A percentile compares a stretch with the other conserved stretches of the same genome.
These are phyloP conservation scores for Phaenicophaeus curvirostris DNA, from an alignment of 2,797 vertebrate species.

Conservation along the genomic window DNA sequence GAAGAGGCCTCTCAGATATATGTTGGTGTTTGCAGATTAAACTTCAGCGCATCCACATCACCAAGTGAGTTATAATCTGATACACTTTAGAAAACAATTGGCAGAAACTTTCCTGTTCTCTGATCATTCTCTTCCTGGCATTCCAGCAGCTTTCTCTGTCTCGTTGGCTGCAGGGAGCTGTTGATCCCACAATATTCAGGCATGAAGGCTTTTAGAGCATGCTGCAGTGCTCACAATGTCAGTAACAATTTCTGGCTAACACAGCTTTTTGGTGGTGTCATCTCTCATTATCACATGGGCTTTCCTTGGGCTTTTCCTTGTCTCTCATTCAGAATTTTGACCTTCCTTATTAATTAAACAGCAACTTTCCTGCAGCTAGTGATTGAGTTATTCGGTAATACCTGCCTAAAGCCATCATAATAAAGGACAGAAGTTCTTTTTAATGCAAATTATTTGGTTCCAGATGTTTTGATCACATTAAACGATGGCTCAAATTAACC, in stretches of 20 bases:
- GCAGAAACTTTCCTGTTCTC: background rate
- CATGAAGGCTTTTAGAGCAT: background rate
- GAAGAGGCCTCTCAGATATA: background rate
- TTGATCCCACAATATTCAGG: background rate
- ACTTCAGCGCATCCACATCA: background rate
- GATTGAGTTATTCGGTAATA: slow-evolving; percentile 73
- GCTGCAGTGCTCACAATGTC: slow-evolving; percentile 7
- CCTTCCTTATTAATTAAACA: slow-evolving; percentile 72
- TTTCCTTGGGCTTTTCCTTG: slow-evolving; percentile 74
- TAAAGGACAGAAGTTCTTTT: slow-evolving; percentile 62
- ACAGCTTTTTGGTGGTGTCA: slow-evolving; percentile 57
- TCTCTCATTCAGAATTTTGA: slow-evolving; percentile 67
- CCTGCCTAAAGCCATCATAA: slow-evolving; percentile 65
- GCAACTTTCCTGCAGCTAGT: slow-evolving; percentile 35
- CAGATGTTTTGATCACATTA: slow-evolving; percentile 69
- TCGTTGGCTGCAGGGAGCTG: background rate
- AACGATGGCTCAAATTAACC: slow-evolving; percentile 59
- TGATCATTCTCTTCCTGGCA: background rate
- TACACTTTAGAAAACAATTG: background rate
- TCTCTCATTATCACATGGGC: slow-evolving; percentile 52
- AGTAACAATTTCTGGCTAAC: slow-evolving; percentile 25
- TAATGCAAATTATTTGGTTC: slow-evolving; percentile 69
- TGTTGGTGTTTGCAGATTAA: background rate
- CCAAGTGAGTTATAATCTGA: background rate
- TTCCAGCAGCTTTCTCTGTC: background rate